A percentile compares a stretch with the other conserved stretches of the same genome.
Evolutionary conservation across 2,888 invertebrate species (phyloP).

Genomic region (Erynnis tages): DNA sequence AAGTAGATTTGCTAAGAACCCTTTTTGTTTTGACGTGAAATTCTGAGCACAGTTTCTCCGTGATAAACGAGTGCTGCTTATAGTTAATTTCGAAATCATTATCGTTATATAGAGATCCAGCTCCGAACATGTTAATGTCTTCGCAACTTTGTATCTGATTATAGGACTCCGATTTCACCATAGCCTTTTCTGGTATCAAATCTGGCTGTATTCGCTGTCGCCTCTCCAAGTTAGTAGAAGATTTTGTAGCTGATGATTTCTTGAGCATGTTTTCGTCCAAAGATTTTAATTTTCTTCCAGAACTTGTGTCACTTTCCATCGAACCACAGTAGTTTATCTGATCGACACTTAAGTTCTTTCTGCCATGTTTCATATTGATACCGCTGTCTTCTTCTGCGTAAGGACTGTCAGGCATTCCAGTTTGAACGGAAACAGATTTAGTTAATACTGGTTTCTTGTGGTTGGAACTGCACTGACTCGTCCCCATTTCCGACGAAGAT

Average conservation of each 20-base stretch:
- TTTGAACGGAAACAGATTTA: constrained; percentile 77
- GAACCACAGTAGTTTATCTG: constrained; percentile 79
- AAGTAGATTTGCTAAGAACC: constrained; percentile 83
- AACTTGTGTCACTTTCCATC: constrained; percentile 76
- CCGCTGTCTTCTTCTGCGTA: constrained; percentile 63
- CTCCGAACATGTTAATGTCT: constrained; percentile 79
- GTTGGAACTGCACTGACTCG: constrained; percentile 73
- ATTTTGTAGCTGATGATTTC: constrained; percentile 70
- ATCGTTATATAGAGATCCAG: constrained; percentile 79
- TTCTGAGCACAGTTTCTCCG: constrained; percentile 85
- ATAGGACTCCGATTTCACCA: constrained; percentile 74
- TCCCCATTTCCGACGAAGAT: constrained; percentile 79
- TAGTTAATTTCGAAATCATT: constrained; percentile 79
- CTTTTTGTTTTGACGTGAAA: constrained; percentile 87
- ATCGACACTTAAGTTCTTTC: constrained; percentile 76
- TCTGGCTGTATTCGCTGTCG: constrained; percentile 78
- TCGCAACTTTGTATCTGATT: constrained; percentile 79
- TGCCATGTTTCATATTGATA: constrained; percentile 71
- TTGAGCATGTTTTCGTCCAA: constrained; percentile 76
- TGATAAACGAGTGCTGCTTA: constrained; percentile 84
- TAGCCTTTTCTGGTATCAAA: constrained; percentile 75
- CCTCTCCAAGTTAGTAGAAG: constrained; percentile 71
- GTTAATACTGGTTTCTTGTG: constrained; percentile 75
- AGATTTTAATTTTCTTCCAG: constrained; percentile 73
- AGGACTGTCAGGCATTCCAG: constrained; percentile 74